Conservation (phyloP, 2,797 vertebrate species). For the Aulostomus chinensis region DNA sequence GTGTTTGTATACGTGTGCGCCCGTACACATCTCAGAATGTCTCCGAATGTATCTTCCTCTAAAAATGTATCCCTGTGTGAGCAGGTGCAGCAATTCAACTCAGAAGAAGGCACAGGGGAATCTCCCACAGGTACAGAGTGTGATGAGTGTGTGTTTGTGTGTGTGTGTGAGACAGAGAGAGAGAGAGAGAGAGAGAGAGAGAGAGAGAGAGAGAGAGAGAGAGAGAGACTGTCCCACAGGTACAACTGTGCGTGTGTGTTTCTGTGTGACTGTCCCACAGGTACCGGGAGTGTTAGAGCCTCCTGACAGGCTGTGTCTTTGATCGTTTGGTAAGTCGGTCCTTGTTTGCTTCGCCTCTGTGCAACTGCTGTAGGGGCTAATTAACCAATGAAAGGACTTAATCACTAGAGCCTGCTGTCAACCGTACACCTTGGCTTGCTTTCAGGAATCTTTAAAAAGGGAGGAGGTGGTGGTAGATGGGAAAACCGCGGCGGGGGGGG, state of each 20-base stretch:
- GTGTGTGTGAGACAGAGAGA: slow-evolving; percentile 32
- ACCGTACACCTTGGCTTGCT: slow-evolving; percentile 65
- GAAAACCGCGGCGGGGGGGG: slow-evolving; percentile 8
- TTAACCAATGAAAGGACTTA: slow-evolving; percentile 82
- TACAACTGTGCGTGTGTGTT: slow-evolving; percentile 31
- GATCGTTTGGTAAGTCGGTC: slow-evolving; percentile 71
- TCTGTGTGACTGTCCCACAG: slow-evolving; percentile 71
- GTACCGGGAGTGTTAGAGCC: slow-evolving; percentile 70
- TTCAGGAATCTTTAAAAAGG: slow-evolving; percentile 61
- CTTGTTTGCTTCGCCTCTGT: slow-evolving; percentile 79
- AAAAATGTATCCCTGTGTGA: slow-evolving; percentile 36
- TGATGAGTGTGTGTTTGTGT: slow-evolving; percentile 26
- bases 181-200: slow-evolving; percentile 35
- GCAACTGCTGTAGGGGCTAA: slow-evolving; percentile 83
- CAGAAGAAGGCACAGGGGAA: slow-evolving; percentile 51
- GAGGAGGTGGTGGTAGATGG: slow-evolving; percentile 5
- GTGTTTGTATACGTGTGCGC: slow-evolving; percentile 23
- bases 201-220: slow-evolving; percentile 32
- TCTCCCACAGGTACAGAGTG: slow-evolving; percentile 63
- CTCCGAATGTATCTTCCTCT: slow-evolving; percentile 24
- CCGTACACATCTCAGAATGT: slow-evolving; percentile 21
- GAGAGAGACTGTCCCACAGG: slow-evolving; percentile 58
- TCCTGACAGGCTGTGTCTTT: slow-evolving; percentile 76
- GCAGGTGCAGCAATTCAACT: slow-evolving; percentile 28
- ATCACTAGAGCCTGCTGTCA: slow-evolving; percentile 77